phyloP scores from a whole-genome alignment of 2,888 invertebrate genomes.

The Ceratothoa steindachneri region DNA sequence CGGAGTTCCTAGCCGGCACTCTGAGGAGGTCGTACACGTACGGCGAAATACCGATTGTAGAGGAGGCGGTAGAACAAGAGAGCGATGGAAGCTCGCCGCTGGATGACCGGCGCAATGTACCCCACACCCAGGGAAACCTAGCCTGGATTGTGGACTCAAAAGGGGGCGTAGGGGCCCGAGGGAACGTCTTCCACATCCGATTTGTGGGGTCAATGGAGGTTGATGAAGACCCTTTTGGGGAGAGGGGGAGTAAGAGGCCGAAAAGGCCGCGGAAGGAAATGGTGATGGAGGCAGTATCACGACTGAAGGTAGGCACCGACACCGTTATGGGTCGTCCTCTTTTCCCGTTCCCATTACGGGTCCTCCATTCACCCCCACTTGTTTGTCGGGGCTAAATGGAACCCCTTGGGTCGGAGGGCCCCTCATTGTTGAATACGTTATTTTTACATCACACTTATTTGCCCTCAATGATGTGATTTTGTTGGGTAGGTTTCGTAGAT shows the following conservation, averaged over 20 bases:
- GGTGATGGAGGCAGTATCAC: conserved; percentile 81
- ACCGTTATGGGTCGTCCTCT: no score
- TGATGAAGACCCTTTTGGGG: conserved; percentile 59
- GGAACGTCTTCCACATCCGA: conserved; percentile 73
- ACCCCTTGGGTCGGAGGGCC: neutral
- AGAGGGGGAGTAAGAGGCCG: conserved; percentile 59
- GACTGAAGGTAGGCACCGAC: conserved; percentile 68
- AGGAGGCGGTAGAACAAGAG: conserved; percentile 9
- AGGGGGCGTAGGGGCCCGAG: conserved; percentile 51
- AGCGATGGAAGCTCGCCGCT: conserved; percentile 3
- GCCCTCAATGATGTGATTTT: neutral
- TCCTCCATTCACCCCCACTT: no score
- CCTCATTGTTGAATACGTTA: neutral
- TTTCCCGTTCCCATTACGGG: no score
- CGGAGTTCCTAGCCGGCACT: neutral
- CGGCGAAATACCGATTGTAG: neutral
- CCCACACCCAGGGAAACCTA: conserved; percentile 39
- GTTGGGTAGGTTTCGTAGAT: no score
- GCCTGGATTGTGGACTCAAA: conserved; percentile 48
- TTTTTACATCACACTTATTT: neutral
- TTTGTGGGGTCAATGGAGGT: conserved; percentile 82
- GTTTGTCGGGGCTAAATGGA: no score
- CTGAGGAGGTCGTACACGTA: neutral
- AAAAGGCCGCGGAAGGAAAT: conserved; percentile 79
- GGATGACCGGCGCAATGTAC: neutral